These are phyloP conservation scores for Drosophila asahinai DNA, from an alignment of 1,140 invertebrate genomes.

Conservation along the genomic window DNA sequence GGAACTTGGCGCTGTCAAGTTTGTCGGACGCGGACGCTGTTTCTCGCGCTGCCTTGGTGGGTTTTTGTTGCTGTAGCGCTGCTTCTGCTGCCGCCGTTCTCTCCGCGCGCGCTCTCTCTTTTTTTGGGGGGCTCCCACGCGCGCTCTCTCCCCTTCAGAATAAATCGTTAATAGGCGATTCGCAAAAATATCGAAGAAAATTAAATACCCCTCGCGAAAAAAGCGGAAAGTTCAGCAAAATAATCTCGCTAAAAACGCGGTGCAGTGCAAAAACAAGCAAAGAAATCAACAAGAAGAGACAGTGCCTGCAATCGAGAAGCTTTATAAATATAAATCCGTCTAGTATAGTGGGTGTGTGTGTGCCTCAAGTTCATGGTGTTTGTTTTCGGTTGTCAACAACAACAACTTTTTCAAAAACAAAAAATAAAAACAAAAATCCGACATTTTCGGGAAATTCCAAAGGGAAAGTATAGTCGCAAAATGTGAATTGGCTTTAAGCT, in stretches of 20 bases:
- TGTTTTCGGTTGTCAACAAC: constrained; percentile 71
- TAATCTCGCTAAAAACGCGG: constrained; percentile 22
- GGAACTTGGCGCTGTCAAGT: constrained; percentile 70
- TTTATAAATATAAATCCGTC: constrained; percentile 34
- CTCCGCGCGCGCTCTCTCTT: constrained; percentile 27
- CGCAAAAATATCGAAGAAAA: constrained; percentile 48
- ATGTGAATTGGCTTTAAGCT: neutral
- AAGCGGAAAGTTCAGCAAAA: constrained; percentile 16
- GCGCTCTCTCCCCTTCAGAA: constrained; percentile 37
- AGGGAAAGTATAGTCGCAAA: neutral
- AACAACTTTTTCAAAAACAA: constrained; percentile 44
- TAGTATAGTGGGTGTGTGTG: constrained; percentile 19
- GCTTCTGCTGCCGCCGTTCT: constrained; percentile 37
- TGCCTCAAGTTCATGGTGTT: constrained; percentile 72
- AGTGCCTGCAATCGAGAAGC: constrained; percentile 35
- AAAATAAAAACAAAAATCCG: constrained; percentile 16
- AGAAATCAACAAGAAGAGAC: constrained; percentile 17
- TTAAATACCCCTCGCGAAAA: constrained; percentile 16
- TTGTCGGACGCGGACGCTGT: constrained; percentile 57
- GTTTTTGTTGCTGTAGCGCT: constrained; percentile 31
- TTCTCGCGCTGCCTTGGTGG: constrained; percentile 33
- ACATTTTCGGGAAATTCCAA: constrained; percentile 1
- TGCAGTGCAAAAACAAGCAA: constrained; percentile 41
- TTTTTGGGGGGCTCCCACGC: constrained; percentile 53
- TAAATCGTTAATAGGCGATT: constrained; percentile 51